These are phyloP conservation scores for Ammodytes dubius DNA, from an alignment of 2,113 vertebrate species.

Conservation along the genomic window DNA sequence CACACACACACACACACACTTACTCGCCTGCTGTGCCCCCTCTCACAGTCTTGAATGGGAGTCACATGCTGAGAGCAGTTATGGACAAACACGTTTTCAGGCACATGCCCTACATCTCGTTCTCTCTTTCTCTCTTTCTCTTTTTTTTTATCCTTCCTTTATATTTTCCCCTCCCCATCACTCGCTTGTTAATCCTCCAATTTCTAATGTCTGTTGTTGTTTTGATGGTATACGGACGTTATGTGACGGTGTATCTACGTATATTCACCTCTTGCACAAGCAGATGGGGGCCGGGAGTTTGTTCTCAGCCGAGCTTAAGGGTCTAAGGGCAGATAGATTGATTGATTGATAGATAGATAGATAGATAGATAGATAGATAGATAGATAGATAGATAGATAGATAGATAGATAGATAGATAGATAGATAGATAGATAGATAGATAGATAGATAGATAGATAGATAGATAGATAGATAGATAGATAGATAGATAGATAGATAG, in stretches of 20 bases:
- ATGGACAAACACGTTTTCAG: slow-evolving; percentile 64
- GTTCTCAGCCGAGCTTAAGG: too few relatives aligned
- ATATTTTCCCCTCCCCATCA: neutral
- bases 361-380: too few relatives aligned
- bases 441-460: too few relatives aligned
- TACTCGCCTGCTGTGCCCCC: slow-evolving; percentile 31
- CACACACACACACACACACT: slow-evolving; percentile 26
- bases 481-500: too few relatives aligned
- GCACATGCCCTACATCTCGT: slow-evolving; percentile 58
- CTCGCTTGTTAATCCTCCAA: neutral
- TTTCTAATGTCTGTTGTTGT: neutral
- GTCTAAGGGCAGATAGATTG: too few relatives aligned
- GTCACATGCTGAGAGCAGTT: slow-evolving; percentile 58
- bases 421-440: too few relatives aligned
- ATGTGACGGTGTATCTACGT: neutral
- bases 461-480: too few relatives aligned
- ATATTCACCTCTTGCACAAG: neutral
- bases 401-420: too few relatives aligned
- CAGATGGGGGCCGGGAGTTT: too few relatives aligned
- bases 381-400: too few relatives aligned
- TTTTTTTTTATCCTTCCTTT: neutral
- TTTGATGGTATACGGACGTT: neutral
- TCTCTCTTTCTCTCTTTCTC: neutral
- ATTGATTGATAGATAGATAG: too few relatives aligned
- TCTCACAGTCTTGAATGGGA: neutral